Evolutionary conservation across 2,797 vertebrate genomes (phyloP).

Genomic region (Odontamblyopus lacepedii): DNA sequence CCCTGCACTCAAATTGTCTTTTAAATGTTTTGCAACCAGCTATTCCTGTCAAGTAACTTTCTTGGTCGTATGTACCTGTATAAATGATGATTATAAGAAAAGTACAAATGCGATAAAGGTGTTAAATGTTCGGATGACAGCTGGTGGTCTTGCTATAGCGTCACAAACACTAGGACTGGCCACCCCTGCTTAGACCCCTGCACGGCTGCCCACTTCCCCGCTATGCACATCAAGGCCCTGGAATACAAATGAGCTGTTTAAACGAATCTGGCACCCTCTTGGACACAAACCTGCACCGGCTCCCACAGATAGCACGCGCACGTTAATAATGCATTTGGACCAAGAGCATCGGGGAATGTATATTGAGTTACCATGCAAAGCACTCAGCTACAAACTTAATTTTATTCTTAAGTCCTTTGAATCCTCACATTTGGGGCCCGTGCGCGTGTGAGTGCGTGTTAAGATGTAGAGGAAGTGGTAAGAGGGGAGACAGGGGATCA

Average conservation of each 20-base stretch:
- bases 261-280: slow-evolving; percentile 53
- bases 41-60: not conserved
- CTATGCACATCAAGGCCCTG: slow-evolving; percentile 23
- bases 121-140: not conserved
- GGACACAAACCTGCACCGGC: slow-evolving; percentile 47
- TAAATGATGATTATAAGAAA: not conserved
- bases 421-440: slow-evolving; percentile 31
- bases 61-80: not conserved
- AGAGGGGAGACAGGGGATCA: slow-evolving; percentile 71
- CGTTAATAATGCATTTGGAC: slow-evolving; percentile 68
- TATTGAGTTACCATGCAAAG: slow-evolving; percentile 81
- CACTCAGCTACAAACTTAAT: slow-evolving; percentile 67
- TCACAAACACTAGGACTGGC: not conserved
- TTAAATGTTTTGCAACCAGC: not conserved
- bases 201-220: slow-evolving; percentile 22
- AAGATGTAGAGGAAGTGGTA: slow-evolving; percentile 70
- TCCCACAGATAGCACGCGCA: slow-evolving; percentile 45
- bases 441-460: slow-evolving; percentile 19
- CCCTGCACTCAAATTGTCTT: not conserved
- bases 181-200: not conserved
- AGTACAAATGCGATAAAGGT: not conserved
- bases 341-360: slow-evolving; percentile 50
- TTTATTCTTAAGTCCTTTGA: slow-evolving; percentile 56
- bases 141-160: slow-evolving; percentile 5
- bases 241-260: slow-evolving; percentile 65